Conservation (phyloP, 2,797 vertebrate genomes). For the Chiroxiphia lanceolata region DNA sequence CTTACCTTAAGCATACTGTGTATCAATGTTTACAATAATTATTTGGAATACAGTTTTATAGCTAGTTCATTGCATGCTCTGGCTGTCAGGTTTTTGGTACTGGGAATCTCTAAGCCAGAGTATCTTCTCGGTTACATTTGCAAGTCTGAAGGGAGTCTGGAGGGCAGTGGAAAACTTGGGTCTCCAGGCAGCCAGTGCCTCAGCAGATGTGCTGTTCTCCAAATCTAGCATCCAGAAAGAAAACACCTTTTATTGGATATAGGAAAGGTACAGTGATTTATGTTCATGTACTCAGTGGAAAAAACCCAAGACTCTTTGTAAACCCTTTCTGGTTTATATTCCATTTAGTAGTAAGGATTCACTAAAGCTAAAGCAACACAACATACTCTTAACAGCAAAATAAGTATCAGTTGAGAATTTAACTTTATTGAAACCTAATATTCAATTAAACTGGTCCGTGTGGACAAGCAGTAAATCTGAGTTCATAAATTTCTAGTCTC, state of each 20-base stretch:
- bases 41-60: not conserved
- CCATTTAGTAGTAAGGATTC: not conserved
- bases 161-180: not conserved
- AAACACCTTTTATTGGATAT: not conserved
- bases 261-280: not conserved
- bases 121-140: not conserved
- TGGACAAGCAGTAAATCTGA: not conserved
- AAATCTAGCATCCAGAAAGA: not conserved
- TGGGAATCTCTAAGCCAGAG: not conserved
- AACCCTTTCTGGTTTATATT: not conserved
- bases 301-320: not conserved
- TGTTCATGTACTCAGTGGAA: not conserved
- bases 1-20: not conserved
- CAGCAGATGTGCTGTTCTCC: not conserved
- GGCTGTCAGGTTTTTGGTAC: not conserved
- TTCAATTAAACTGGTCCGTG: not conserved
- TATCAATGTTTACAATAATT: not conserved
- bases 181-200: not conserved
- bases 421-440: not conserved
- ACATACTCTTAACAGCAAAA: not conserved
- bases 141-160: not conserved
- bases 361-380: not conserved
- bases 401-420: not conserved
- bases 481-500: not conserved
- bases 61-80: not conserved